Evolutionary conservation across 1,140 invertebrate species (phyloP).

Genomic region (Psix sp.): DNA sequence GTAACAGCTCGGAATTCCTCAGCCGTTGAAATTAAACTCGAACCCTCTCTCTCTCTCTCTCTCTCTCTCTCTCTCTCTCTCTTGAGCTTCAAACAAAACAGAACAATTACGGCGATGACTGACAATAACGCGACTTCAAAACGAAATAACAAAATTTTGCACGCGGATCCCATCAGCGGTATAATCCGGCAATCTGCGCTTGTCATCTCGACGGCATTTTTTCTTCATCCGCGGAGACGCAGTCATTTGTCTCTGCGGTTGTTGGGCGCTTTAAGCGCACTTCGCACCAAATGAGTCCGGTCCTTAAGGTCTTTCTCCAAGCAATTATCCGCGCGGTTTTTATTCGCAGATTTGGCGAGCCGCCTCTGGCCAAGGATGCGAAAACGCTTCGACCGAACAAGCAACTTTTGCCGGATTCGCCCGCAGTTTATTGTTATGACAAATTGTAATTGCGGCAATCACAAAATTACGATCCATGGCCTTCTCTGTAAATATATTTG

Average conservation of each 20-base stretch:
- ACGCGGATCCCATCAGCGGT: conserved; percentile 5
- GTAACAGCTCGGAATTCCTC: no score
- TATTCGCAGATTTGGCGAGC: conserved; percentile 22
- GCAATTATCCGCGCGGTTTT: conserved; percentile 42
- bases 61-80: no score
- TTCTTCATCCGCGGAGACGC: conserved; percentile 7
- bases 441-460: conserved; percentile 12
- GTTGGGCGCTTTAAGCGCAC: conserved; percentile 6
- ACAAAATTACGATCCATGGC: conserved; percentile 5
- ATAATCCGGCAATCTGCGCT: conserved; percentile 11
- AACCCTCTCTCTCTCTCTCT: no score
- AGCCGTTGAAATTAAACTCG: no score
- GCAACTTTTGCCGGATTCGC: neutral
- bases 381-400: conserved; percentile 3
- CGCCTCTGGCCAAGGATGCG: conserved; percentile 22
- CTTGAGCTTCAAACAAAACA: neutral
- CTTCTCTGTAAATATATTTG: neutral
- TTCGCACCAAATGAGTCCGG: conserved; percentile 32
- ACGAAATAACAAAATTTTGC: neutral
- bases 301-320: conserved; percentile 28
- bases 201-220: neutral
- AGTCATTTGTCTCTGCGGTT: conserved; percentile 31
- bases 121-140: neutral
- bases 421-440: no score
- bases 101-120: conserved; percentile 5